Evolutionary conservation across 2,888 invertebrate genomes (phyloP), one percentile per base, ranked within the genome.

Genomic region (Galeopsomyia nigrocyanea): DNA sequence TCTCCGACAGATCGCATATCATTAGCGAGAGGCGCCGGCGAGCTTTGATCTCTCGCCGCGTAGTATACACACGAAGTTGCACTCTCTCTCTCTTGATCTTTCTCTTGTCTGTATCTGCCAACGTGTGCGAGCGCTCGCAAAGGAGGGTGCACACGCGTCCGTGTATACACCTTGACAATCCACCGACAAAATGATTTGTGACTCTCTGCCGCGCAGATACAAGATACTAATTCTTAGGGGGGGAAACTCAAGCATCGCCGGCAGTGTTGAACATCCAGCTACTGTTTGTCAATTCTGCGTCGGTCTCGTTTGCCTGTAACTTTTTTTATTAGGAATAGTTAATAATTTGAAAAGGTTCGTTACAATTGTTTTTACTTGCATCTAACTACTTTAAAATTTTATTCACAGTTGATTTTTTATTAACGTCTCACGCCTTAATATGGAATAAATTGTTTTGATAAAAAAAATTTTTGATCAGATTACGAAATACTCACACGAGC

Each of bases 161-260:
- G 31, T 49, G 47, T 47, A 26, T 26, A 39, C 7, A 39, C 39
- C 13, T 39, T 39, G 65, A 49, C 65, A 75, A 39, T 39, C 39
- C 39, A 39, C 39, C 10, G 39, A 76, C 76, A 73, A 76, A 78
- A 80, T 80, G 79, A 80, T 80, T 80, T 80, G 79, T 80, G 58
- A 76, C 76, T 75, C 75, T 74, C 76, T 77, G 76, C 10, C 75
- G 76, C 76, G 74, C 10, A 16, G 49, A 77, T 77, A 76, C 74
- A 79, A 74, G 75, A 75, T 76, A 79, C 77, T 79, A 77, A 76
- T 79, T 79, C 79, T 80, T 79, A 76, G 67, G 70, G 61, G 26
- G 67, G 70, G 61, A 21, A 49, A 31, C 1, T 7, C 13, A 10
- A 39, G 39, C 1, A 39, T 13, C 7, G 39, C 13, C 39, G 13